Evolutionary conservation across 2,888 invertebrate species (phyloP).

Genomic region (Erannis defoliaria): DNA sequence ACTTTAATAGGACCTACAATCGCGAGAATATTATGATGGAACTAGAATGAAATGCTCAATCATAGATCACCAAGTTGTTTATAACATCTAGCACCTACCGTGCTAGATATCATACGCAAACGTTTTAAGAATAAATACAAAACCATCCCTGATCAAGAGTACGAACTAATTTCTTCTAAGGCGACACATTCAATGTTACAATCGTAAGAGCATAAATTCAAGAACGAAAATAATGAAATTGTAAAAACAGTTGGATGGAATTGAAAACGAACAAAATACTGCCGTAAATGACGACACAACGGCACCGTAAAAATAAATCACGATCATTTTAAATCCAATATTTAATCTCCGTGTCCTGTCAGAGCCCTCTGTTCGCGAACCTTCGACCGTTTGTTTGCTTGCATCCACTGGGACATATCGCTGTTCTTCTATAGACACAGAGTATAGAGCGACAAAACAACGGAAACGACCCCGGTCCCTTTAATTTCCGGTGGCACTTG

Average conservation of each 20-base stretch:
- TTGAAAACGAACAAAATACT: background rate
- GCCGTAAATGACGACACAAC: slow-evolving; percentile 1
- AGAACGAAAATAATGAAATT: no score
- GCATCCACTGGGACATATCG: slow-evolving; percentile 42
- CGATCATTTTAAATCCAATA: slow-evolving; percentile 35
- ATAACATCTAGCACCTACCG: no score
- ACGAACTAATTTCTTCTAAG: no score
- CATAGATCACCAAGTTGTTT: no score
- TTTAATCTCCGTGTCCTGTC: slow-evolving; percentile 35
- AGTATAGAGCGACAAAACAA: slow-evolving; percentile 50
- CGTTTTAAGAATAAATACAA: no score
- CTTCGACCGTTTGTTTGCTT: slow-evolving; percentile 48
- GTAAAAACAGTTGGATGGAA: background rate
- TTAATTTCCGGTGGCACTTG: slow-evolving; percentile 74
- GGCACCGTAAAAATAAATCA: slow-evolving; percentile 24
- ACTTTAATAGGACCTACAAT: no score
- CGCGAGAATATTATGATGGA: no score
- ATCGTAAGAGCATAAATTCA: no score
- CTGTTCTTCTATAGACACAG: slow-evolving; percentile 56
- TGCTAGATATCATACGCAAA: no score
- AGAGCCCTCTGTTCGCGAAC: slow-evolving; percentile 36
- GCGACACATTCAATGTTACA: no score
- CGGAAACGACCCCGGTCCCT: slow-evolving; percentile 64
- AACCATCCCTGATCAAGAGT: no score
- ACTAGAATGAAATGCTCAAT: no score